Base-by-base conservation (phyloP, 2,113 vertebrate genomes). In the Isurus oxyrinchus region DNA sequence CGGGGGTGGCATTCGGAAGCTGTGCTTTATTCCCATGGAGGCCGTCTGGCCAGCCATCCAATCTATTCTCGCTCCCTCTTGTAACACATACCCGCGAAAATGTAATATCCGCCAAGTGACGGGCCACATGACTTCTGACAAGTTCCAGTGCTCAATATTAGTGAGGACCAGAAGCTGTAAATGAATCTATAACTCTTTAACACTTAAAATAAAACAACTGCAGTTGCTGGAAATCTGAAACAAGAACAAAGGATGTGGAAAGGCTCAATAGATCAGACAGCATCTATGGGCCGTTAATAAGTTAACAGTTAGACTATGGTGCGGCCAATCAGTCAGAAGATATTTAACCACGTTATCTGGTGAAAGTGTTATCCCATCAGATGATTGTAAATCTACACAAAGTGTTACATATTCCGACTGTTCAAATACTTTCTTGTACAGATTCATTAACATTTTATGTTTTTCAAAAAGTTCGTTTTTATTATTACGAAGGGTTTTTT, bases 11-110 rank as follows among this genome's bases (percentile, higher is more conserved):
- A 63, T 44, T 94, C 90, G 35, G 59, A 94, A 94, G 59, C 90
- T 66, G 90, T 93, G 59, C 88, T 59, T 63, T 93, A 93, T 93
- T 93, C 90, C 59, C 90, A 63, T 94, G 35, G 90, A 94, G 35
- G 31, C 90, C 5, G n/a, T 2, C 59, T 94, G 59, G n/a, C 59
- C 90, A 63, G 35, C 59, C 90, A 40, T 40, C 35, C 90, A 61
- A 40, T 63, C 90, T n/a, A n/a, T 59, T 91, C 88, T n/a, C 35
- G 5, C 31, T 93, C 57, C 31, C 11, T n/a, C 57, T 61, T 61
- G 1, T 5, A 63, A 63, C 90, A 63, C 81, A 84, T 44, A 7
- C 57, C 31, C 90, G 31, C 59, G n/a, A 61, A 91, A 61, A 63
- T 40, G 31, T 40, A 93, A 63, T 7, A 63, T 23, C 90, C 90